A percentile compares a stretch with the other conserved stretches of the same genome.
Conservation (phyloP, 37 sponge, comb jelly and placozoan genomes). For the Tethya wilhelma region DNA sequence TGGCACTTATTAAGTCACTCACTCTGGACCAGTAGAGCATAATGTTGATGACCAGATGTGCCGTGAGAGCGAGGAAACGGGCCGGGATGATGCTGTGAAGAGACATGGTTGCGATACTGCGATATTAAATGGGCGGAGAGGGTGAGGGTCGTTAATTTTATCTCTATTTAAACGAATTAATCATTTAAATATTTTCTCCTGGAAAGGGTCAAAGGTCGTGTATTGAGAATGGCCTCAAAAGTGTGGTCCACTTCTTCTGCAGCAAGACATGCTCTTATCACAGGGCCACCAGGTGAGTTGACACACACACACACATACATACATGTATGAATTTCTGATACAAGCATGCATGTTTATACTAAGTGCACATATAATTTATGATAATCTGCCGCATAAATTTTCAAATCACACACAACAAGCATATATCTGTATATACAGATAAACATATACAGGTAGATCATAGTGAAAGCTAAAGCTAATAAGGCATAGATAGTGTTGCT, state of each 20-base stretch:
- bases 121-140: neutral
- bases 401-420: too few species aligned
- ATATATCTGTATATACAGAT: neutral
- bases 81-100: constrained; percentile 64
- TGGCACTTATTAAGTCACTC: constrained; percentile 27
- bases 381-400: too few species aligned
- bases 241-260: too few species aligned
- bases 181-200: constrained; percentile 8
- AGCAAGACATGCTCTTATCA: constrained; percentile 48
- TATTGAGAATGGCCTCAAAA: neutral
- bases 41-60: constrained; percentile 79
- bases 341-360: too few species aligned
- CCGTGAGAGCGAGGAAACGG: constrained; percentile 77
- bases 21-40: constrained; percentile 84
- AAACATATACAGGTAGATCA: neutral
- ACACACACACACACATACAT: neutral
- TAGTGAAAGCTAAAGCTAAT: neutral
- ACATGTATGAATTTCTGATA: neutral
- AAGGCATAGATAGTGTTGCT: neutral
- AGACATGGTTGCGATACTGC: constrained; percentile 13
- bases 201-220: neutral
- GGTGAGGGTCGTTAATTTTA: neutral
- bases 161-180: neutral
- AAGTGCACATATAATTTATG: too few species aligned
- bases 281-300: constrained; percentile 57